Percentiles rank a stretch among this genome's conserved stretches.
Evolutionary conservation across 2,113 vertebrate genomes (phyloP).

Genomic region (Odobenus rosmarus): DNA sequence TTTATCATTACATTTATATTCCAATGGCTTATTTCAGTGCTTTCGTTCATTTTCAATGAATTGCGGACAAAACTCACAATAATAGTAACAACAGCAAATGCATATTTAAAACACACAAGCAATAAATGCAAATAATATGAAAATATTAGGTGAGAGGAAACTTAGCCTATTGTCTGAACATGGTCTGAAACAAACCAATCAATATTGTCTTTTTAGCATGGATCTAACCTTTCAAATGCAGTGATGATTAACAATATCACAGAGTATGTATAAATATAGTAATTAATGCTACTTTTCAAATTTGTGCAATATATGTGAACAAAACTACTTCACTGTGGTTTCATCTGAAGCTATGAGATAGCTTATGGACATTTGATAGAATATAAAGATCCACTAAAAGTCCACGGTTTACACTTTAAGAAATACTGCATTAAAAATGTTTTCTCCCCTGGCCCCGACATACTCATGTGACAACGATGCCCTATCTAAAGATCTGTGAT

Average conservation of each 20-base stretch:
- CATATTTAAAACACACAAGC: conserved; percentile 21
- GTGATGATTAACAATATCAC: not conserved
- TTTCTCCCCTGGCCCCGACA: not conserved
- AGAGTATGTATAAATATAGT: not conserved
- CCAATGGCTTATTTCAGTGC: not conserved
- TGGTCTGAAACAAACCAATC: not conserved
- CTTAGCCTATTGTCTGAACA: not conserved
- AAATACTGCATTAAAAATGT: not conserved
- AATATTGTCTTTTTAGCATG: not conserved
- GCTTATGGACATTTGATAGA: not conserved
- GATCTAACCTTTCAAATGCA: not conserved
- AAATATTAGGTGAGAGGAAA: conserved; percentile 18
- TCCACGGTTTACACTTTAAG: not conserved
- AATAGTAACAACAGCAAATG: not conserved
- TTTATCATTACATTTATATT: conserved; percentile 46
- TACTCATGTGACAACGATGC: not conserved
- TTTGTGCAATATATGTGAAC: not conserved
- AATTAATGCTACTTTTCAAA: not conserved
- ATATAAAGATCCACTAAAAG: not conserved
- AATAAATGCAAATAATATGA: not conserved
- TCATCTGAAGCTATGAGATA: not conserved
- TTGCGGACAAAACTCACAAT: not conserved
- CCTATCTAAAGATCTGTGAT: not conserved
- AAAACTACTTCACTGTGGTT: not conserved
- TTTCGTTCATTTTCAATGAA: not conserved